Base-by-base conservation (phyloP, 2,113 vertebrate genomes). In the Periophthalmus modestus region DNA sequence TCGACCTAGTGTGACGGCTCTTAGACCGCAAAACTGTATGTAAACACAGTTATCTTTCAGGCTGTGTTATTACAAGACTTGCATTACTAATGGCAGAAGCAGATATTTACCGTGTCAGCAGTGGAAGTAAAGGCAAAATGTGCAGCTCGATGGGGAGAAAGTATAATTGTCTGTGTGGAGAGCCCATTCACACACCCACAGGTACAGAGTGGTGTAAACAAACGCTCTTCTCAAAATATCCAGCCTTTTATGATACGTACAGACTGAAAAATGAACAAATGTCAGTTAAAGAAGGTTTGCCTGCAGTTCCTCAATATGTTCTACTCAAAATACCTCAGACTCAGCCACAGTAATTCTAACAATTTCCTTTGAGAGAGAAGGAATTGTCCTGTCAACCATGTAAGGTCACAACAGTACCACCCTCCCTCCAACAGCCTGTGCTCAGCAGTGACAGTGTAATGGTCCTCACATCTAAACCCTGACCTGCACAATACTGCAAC, bases 401-500 rank as follows among this genome's bases (percentile, higher is more conserved):
- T 77, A 57, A 74, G 80, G 78, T 81, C 80, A 77, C 78, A 87
- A 74, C 80, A 86, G 77, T 21, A 66, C 69, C 62, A 74, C 59
- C 75, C 57, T 43, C 71, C 58, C 50, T 48, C 50, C 73, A 71
- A 58, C 71, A 67, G 36, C 47, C 69, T 65, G 57, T 71, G 68
- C 65, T 46, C 55, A 70, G 63, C 82, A 77, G 48, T 65, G 79
- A 65, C 71, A 18, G 80, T 39, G 72, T 75, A 74, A 85, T 73
- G 69, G 58, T 76, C 62, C 80, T 68, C 82, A 87, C 74, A 73
- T 75, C 36, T 39, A 39, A 39, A 9, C 78, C 82, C 82, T 86
- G 80, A 88, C 84, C 85, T 67, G 59, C 84, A 19, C 18, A n/a
- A 21, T 9, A 55, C 50, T 73, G 76, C 80, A 55, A 23, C n/a